A percentile compares a stretch with the other conserved stretches of the same genome.
phyloP scores from a whole-genome alignment of 2,888 invertebrate species.

The Eristalinus aeneus region DNA sequence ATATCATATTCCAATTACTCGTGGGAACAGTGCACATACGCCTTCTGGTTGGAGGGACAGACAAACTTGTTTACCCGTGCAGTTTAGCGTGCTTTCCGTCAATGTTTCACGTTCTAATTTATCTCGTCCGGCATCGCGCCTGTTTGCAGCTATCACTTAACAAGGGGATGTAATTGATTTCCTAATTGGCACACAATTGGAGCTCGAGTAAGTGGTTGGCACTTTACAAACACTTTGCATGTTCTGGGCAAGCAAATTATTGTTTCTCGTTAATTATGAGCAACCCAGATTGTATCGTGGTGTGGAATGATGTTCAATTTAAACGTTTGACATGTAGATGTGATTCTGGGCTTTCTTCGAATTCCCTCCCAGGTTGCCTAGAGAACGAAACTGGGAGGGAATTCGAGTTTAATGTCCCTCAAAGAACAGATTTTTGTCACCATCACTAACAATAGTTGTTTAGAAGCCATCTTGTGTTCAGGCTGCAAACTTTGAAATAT shows the following conservation, averaged over 20 bases:
- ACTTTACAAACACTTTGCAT: neutral
- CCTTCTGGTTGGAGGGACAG: neutral
- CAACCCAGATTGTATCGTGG: neutral
- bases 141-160: neutral
- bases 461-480: no score
- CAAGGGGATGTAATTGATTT: neutral
- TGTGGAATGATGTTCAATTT: neutral
- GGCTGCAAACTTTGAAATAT: no score
- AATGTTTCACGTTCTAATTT: neutral
- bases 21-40: neutral
- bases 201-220: neutral
- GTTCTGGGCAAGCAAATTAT: neutral
- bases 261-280: neutral
- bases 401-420: no score
- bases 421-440: no score
- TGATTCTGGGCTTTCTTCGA: no score
- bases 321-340: neutral
- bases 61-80: neutral
- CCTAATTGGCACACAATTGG: constrained; percentile 12
- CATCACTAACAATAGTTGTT: no score
- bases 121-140: neutral
- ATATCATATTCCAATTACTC: neutral
- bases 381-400: no score
- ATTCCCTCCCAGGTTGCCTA: no score
- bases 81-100: neutral